Percentiles rank a stretch among this genome's conserved stretches.
These are phyloP conservation scores for Tetrax tetrax DNA, from an alignment of 2,113 vertebrate species.

Conservation along the genomic window DNA sequence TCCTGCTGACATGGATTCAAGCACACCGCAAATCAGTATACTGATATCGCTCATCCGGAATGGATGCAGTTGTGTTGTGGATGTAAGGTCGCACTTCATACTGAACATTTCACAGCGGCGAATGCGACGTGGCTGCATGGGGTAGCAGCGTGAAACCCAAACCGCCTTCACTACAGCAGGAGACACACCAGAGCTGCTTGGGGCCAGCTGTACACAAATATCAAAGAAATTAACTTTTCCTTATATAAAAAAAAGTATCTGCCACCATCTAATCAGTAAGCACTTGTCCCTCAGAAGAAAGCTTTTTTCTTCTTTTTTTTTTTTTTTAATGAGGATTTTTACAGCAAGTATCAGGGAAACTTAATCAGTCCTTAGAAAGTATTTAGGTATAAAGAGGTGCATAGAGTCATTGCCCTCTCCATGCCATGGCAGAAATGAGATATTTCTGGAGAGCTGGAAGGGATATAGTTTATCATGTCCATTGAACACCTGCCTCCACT, in stretches of 20 bases:
- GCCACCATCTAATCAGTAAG: background rate
- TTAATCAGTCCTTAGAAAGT: background rate
- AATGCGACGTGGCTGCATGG: background rate
- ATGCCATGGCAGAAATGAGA: constrained; percentile 39
- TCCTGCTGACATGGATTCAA: background rate
- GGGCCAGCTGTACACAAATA: background rate
- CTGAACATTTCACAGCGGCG: background rate
- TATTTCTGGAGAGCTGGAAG: constrained; percentile 12
- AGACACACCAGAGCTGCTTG: background rate
- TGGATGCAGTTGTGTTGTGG: background rate
- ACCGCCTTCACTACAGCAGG: background rate
- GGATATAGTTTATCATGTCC: constrained; percentile 4
- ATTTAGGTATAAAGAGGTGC: background rate
- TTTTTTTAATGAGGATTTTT: background rate
- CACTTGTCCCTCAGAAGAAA: background rate
- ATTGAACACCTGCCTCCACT: constrained; percentile 80
- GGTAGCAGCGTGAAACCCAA: background rate
- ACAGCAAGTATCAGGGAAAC: background rate
- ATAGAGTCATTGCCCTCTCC: background rate
- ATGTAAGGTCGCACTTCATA: background rate
- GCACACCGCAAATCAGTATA: background rate
- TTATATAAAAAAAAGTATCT: background rate
- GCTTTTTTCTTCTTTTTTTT: background rate
- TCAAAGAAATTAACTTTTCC: background rate
- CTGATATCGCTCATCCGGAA: background rate